Conservation (phyloP, 2,888 invertebrate species). For the Cepaea hortensis region DNA sequence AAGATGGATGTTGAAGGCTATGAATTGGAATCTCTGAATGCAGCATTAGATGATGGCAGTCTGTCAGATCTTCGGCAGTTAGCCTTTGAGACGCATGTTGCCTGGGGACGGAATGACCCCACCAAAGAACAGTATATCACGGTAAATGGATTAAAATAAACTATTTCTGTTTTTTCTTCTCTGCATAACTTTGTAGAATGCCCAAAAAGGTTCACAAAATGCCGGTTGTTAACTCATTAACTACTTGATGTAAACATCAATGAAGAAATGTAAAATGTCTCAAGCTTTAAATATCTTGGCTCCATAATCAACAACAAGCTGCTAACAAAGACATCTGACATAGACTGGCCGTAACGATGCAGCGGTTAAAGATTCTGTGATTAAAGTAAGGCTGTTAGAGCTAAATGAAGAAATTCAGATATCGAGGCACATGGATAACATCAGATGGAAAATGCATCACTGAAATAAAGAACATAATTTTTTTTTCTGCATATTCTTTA, state of each 20-base stretch:
- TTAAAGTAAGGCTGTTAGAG: too few species aligned
- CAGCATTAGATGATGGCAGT: slow-evolving; percentile 28
- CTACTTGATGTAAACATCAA: not conserved
- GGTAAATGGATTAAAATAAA: not conserved
- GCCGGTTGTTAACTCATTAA: too few species aligned
- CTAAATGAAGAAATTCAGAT: too few species aligned
- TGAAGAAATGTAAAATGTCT: too few species aligned
- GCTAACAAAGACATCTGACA: not conserved
- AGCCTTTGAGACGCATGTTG: slow-evolving; percentile 43
- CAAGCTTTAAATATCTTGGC: too few species aligned
- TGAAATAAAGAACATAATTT: too few species aligned
- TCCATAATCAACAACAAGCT: not conserved
- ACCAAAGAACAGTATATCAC: slow-evolving; percentile 22
- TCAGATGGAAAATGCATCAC: too few species aligned
- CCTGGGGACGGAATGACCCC: slow-evolving; percentile 19
- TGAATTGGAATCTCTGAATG: slow-evolving; percentile 33
- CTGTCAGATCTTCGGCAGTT: slow-evolving; percentile 43
- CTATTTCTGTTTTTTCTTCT: not conserved
- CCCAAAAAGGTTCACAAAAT: too few species aligned
- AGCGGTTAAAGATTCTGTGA: too few species aligned
- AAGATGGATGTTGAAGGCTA: slow-evolving; percentile 49
- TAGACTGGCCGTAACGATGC: too few species aligned
- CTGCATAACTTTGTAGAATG: not conserved
- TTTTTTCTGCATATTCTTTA: too few species aligned
- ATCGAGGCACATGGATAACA: too few species aligned